Conservation (phyloP, 2,888 invertebrate species). For the Orthonevra nobilis region DNA sequence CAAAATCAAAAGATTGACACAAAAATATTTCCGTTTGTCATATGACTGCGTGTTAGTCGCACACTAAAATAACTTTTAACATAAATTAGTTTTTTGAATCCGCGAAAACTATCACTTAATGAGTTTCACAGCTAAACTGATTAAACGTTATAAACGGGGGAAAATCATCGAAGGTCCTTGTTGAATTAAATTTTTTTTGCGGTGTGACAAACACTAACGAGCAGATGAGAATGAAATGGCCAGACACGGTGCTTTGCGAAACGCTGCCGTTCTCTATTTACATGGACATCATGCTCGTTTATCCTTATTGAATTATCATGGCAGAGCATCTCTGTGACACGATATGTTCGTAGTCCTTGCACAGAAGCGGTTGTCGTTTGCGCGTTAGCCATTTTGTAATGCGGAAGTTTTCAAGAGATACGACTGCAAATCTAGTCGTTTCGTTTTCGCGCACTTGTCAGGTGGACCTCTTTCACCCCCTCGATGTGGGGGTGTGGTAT, state of each 20-base stretch:
- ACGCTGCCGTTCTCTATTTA: background rate
- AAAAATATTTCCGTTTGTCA: no score
- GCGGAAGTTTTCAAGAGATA: constrained; percentile 41
- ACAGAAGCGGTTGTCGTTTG: constrained; percentile 21
- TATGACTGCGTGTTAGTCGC: no score
- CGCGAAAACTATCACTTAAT: constrained; percentile 53
- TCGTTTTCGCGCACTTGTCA: constrained; percentile 42
- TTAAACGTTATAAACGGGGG: constrained; percentile 67
- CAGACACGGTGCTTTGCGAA: constrained; percentile 29
- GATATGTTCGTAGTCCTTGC: no score
- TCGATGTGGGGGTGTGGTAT: constrained; percentile 63
- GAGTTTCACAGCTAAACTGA: constrained; percentile 69
- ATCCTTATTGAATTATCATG: constrained; percentile 60
- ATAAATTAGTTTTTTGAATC: no score
- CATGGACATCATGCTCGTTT: constrained; percentile 39
- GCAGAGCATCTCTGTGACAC: no score
- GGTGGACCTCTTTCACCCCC: constrained; percentile 15
- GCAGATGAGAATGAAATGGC: constrained; percentile 48
- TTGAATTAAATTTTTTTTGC: background rate
- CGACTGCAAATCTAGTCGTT: constrained; percentile 19
- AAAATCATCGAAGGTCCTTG: constrained; percentile 32
- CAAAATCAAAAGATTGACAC: no score
- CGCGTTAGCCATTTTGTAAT: constrained; percentile 67
- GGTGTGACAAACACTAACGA: constrained; percentile 44
- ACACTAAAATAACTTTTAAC: no score